Conservation (phyloP, 2,888 invertebrate genomes). For the Aphodius sticticus region DNA sequence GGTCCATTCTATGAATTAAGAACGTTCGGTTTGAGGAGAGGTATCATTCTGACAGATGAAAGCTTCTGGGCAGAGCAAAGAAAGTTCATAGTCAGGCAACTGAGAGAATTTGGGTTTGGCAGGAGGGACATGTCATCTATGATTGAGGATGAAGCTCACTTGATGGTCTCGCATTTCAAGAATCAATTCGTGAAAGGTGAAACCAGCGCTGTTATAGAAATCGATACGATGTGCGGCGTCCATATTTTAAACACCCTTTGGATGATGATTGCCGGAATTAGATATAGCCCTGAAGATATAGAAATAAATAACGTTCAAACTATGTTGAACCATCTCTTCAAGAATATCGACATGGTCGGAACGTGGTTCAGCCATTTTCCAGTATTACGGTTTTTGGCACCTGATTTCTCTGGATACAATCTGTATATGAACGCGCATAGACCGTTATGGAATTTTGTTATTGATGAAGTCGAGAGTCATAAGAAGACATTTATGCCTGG, state of each 20-base stretch:
- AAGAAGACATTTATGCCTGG: constrained; percentile 69
- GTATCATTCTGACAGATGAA: constrained; percentile 75
- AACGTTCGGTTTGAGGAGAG: constrained; percentile 78
- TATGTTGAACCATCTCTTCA: constrained; percentile 75
- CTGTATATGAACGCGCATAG: constrained; percentile 75
- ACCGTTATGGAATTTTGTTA: constrained; percentile 75
- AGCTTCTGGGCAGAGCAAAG: constrained; percentile 73
- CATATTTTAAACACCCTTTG: constrained; percentile 82
- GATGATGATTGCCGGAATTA: constrained; percentile 83
- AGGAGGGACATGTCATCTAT: constrained; percentile 77
- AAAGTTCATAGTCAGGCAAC: constrained; percentile 76
- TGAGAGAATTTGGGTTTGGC: constrained; percentile 85
- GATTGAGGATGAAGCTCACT: constrained; percentile 73
- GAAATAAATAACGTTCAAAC: constrained; percentile 73
- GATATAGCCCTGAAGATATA: constrained; percentile 75
- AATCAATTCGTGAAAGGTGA: constrained; percentile 57
- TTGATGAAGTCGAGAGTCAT: constrained; percentile 75
- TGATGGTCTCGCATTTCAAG: constrained; percentile 68
- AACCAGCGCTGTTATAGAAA: constrained; percentile 62
- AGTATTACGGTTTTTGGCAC: constrained; percentile 72
- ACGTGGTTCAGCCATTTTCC: constrained; percentile 83
- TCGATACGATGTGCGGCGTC: constrained; percentile 79
- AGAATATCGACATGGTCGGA: constrained; percentile 83
- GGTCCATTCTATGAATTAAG: constrained; percentile 80
- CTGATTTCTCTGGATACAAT: constrained; percentile 79